A percentile compares a stretch with the other conserved stretches of the same genome.
Conservation (phyloP, 2,888 invertebrate species). For the Heliconius cydno region DNA sequence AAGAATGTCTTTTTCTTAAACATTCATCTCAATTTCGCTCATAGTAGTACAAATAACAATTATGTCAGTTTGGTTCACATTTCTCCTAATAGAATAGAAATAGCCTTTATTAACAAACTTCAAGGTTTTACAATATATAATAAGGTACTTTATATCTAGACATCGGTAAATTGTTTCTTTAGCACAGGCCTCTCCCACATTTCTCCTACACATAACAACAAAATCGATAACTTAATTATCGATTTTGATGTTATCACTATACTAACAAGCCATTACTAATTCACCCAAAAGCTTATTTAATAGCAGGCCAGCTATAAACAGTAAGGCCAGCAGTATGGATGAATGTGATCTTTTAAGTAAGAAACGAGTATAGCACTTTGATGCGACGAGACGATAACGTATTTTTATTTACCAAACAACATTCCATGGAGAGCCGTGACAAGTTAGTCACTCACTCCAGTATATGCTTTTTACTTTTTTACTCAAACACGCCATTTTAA, state of each 20-base stretch:
- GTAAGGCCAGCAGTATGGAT: not conserved
- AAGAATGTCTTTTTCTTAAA: too few species aligned
- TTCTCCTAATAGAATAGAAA: too few species aligned
- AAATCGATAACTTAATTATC: not conserved
- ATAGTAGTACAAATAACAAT: too few species aligned
- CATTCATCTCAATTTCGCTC: too few species aligned
- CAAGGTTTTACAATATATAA: too few species aligned
- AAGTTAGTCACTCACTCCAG: slow-evolving; percentile 46
- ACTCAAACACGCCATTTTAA: slow-evolving; percentile 28
- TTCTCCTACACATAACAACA: not conserved
- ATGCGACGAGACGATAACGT: slow-evolving; percentile 33
- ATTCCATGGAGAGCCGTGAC: slow-evolving; percentile 50
- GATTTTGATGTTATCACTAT: not conserved
- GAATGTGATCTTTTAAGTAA: slow-evolving; percentile 25
- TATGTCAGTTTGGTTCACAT: too few species aligned
- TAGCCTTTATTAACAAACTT: too few species aligned
- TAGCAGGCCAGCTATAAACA: not conserved
- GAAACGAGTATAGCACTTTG: slow-evolving; percentile 22
- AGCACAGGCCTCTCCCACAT: not conserved
- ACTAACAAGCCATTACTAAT: not conserved
- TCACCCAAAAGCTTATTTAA: not conserved
- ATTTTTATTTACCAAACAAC: slow-evolving; percentile 52
- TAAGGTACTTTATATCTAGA: too few species aligned
- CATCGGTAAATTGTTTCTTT: too few species aligned
- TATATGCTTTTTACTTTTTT: slow-evolving; percentile 44